A percentile compares a stretch with the other conserved stretches of the same genome.
phyloP scores from a whole-genome alignment of 2,888 invertebrate species.

The Lamellibrachia columna region DNA sequence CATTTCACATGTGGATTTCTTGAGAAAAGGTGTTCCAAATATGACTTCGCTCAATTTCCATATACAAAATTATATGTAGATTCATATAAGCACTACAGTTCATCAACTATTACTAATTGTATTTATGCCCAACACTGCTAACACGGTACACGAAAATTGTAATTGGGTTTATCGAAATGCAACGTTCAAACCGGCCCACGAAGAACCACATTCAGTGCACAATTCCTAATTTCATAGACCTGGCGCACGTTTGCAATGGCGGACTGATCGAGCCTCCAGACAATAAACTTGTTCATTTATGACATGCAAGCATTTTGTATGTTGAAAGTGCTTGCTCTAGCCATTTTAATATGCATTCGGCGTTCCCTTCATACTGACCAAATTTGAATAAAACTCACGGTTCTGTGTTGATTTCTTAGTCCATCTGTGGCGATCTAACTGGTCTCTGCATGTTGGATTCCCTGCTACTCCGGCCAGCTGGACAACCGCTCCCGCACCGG shows the following conservation, averaged over 20 bases:
- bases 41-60: too few relatives aligned
- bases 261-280: not conserved
- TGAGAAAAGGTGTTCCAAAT: too few relatives aligned
- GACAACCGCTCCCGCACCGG: not conserved
- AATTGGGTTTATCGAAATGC: not conserved
- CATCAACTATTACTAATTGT: not conserved
- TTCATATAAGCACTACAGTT: not conserved
- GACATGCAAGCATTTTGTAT: not conserved
- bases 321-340: not conserved
- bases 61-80: too few relatives aligned
- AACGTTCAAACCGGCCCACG: not conserved
- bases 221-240: not conserved
- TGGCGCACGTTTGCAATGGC: not conserved
- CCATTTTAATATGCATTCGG: not conserved
- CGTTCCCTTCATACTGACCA: not conserved
- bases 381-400: not conserved
- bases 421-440: not conserved
- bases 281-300: not conserved
- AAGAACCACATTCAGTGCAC: not conserved
- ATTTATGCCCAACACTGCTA: too few relatives aligned
- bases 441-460: not conserved
- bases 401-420: not conserved
- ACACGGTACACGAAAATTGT: not conserved
- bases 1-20: too few relatives aligned
- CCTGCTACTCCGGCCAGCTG: not conserved